Percentiles rank a stretch among this genome's conserved stretches.
Evolutionary conservation across 2,797 vertebrate species (phyloP).

Genomic region (Hirundo rustica): DNA sequence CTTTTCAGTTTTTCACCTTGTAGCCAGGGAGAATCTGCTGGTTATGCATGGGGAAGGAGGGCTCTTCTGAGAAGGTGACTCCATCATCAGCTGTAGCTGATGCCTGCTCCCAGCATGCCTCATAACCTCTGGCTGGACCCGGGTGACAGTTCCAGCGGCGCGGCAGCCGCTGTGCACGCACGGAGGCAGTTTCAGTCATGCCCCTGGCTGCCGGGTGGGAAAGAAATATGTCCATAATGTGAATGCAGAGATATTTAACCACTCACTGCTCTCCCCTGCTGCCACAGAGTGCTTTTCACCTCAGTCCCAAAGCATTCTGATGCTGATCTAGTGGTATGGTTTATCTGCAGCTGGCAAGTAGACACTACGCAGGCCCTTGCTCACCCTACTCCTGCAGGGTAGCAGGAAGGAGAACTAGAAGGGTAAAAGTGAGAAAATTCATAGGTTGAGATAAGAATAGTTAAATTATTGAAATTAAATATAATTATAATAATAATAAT

Average conservation of each 20-base stretch:
- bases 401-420: neutral
- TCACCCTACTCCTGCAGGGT: neutral
- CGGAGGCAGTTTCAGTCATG: neutral
- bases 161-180: fast-evolving
- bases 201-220: neutral
- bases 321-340: neutral
- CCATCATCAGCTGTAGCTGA: neutral
- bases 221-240: neutral
- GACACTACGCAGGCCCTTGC: neutral
- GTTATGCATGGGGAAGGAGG: neutral
- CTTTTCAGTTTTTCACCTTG: neutral
- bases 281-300: neutral
- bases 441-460: neutral
- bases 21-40: neutral
- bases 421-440: neutral
- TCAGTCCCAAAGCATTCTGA: neutral
- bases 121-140: neutral
- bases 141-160: neutral
- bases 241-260: neutral
- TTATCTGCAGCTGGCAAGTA: neutral
- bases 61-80: neutral
- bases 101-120: neutral
- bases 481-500: too few relatives aligned
- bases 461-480: neutral
- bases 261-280: neutral